Evolutionary conservation across 2,888 invertebrate species (phyloP).

Genomic region (Subacronicta megacephala): DNA sequence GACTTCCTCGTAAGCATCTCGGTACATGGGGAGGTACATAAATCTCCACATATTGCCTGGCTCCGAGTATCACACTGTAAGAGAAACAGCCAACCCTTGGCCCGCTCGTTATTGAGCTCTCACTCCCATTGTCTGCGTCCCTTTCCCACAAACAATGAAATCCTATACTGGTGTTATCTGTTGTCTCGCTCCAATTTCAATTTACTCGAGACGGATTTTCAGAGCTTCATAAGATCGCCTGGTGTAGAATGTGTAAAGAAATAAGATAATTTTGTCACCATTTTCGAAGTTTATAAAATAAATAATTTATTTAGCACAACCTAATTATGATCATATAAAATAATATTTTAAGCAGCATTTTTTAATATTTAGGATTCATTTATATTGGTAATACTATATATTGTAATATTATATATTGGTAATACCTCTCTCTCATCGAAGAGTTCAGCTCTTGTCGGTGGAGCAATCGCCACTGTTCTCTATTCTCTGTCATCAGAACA

Average conservation of each 20-base stretch:
- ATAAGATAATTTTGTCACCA: constrained; percentile 15
- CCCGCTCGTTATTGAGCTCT: constrained; percentile 90
- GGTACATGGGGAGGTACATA: constrained; percentile 80
- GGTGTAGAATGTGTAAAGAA: constrained; percentile 53
- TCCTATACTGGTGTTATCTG: constrained; percentile 54
- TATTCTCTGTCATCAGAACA: too few relatives aligned
- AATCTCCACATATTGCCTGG: constrained; percentile 87
- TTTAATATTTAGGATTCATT: too few relatives aligned
- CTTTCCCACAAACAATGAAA: constrained; percentile 64
- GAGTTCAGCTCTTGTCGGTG: too few relatives aligned
- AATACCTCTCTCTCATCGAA: too few relatives aligned
- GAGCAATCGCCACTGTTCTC: too few relatives aligned
- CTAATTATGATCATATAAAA: too few relatives aligned
- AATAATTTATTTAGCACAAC: too few relatives aligned
- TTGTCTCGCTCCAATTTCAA: constrained; percentile 88
- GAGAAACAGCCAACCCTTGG: constrained; percentile 90
- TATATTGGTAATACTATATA: too few relatives aligned
- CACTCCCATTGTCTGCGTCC: constrained; percentile 78
- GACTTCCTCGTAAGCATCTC: constrained; percentile 76
- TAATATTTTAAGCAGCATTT: too few relatives aligned
- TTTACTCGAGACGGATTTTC: constrained; percentile 89
- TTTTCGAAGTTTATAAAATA: neutral
- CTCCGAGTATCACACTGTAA: constrained; percentile 79
- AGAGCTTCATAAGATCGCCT: constrained; percentile 83
- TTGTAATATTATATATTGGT: too few relatives aligned